Evolutionary conservation across 2,888 invertebrate species (phyloP).

Genomic region (Mythimna pallens): DNA sequence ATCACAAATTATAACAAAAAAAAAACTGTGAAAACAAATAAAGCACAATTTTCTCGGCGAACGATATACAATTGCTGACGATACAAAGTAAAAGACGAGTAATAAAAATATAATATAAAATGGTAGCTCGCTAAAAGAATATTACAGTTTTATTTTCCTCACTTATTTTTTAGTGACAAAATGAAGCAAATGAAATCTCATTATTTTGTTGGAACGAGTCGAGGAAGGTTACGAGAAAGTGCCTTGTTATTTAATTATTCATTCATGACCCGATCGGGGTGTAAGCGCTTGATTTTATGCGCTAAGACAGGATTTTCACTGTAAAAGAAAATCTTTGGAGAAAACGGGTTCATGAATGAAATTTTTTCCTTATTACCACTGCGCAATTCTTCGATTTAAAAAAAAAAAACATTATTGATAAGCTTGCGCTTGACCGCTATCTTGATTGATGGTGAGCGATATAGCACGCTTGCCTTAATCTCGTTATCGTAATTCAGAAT

Average conservation of each 20-base stretch:
- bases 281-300: neutral
- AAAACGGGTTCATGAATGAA: neutral
- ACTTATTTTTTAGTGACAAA: constrained; percentile 26
- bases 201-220: constrained; percentile 25
- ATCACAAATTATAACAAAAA: constrained; percentile 21
- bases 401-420: too few relatives aligned
- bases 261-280: constrained; percentile 9
- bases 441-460: too few relatives aligned
- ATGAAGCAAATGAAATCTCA: constrained; percentile 38
- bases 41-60: constrained; percentile 34
- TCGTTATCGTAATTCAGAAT: too few relatives aligned
- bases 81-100: constrained; percentile 31
- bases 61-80: constrained; percentile 39
- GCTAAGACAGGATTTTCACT: neutral
- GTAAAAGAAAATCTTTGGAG: neutral
- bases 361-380: too few relatives aligned
- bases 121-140: constrained; percentile 19
- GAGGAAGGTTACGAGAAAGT: constrained; percentile 26
- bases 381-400: too few relatives aligned
- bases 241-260: constrained; percentile 44
- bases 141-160: constrained; percentile 45
- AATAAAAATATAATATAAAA: constrained; percentile 38
- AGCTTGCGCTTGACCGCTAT: too few relatives aligned
- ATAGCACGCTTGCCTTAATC: too few relatives aligned
- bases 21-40: constrained; percentile 17